Base-by-base conservation (phyloP, 2,113 vertebrate species). In the Mustela lutreola region DNA sequence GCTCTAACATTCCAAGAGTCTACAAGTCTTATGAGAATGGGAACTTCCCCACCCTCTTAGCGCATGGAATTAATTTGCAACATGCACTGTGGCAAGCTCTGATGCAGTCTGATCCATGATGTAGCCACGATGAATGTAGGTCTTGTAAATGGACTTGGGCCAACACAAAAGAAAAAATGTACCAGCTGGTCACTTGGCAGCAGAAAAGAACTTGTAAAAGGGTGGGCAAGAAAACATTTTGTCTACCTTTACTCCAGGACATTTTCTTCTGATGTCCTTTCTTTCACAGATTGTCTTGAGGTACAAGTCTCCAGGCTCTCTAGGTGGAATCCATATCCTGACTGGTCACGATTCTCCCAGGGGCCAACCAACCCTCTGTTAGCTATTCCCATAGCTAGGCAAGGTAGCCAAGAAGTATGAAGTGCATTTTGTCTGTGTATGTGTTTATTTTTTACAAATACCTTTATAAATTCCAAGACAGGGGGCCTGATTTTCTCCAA, bases 11-110 rank as follows among this genome's bases (percentile, higher is more conserved):
- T 95, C 45, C 33, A 75, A 84, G 63, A 58, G 14, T 73, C 63
- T 87, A 50, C 48, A 91, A 86, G 42, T 91, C 80, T 45, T 48
- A 65, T 39, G n/a, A 97, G 81, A 94, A 62, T 45, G 81, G 28
- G 19, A 89, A 42, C 19, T 56, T 73, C 21, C 4, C 24, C 24
- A 45, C 21, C 58, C 31, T 24, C 9, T 19, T 2, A 73, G 58
- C 48, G 96, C 83, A 70, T 81, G 91, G 82, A 87, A 96, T 91
- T 90, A 70, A 97, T 97, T 95, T 92, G 18, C 50, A 81, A 21
- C 18, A 24, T 85, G 71, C 78, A 67, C 75, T 94, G 53, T 83
- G 86, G 71, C 22, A 76, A 33, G 21, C 15, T 85, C 70, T 48
- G 4, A 94, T 33, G 15, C 21, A 36, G 36, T 31, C 48, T 85